Evolutionary conservation across 2,888 invertebrate species (phyloP), one percentile per base, ranked within the genome.

Genomic region (Hoplodrina ambigua): DNA sequence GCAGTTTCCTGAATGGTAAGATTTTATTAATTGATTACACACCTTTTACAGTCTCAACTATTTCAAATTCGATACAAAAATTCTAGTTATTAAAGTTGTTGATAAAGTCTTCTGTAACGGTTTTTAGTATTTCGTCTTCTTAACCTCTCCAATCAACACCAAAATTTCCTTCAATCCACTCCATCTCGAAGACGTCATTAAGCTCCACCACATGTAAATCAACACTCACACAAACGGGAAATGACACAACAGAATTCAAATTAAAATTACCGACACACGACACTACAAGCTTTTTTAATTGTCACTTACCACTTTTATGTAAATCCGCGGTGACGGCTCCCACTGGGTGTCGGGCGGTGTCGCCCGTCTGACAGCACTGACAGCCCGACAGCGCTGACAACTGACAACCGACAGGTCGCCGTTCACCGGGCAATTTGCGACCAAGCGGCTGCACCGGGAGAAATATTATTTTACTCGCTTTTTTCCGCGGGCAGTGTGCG

Each of bases 231-330:
- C 68, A 56, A 85, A 76, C 75, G 64, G 83, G 76, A 84, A 82
- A 80, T 83, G 82, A 86, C 80, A 78, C 82, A 82, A 82, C 86
- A 83, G 70, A 70, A 78, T 74, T 75, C 71, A 75, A 85, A 85
- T 79, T 78, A 74, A 81, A 81, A 82, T 84, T 80, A 69, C 73
- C 66, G 85, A 85, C 83, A 80, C 83, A 84, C 85, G 86, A 87
- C 89, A 86, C 86, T 86, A 88, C 89, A 87, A 86, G 83, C 86
- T 87, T 89, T 90, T 92, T 91, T 92, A 92, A 92, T 92, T 92
- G 92, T 92, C 92, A 91, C 87, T 91, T 91, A 90, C 88, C 90
- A 91, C 90, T 92, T 92, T 92, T 93, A 94, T 94, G 94, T 93
- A 92, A 94, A 94, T 94, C 92, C 90, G 88, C 87, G 91, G 86